Evolutionary conservation across 2,797 vertebrate species (phyloP), one percentile per base, ranked within the genome.

Genomic region (Hemitrygon akajei): DNA sequence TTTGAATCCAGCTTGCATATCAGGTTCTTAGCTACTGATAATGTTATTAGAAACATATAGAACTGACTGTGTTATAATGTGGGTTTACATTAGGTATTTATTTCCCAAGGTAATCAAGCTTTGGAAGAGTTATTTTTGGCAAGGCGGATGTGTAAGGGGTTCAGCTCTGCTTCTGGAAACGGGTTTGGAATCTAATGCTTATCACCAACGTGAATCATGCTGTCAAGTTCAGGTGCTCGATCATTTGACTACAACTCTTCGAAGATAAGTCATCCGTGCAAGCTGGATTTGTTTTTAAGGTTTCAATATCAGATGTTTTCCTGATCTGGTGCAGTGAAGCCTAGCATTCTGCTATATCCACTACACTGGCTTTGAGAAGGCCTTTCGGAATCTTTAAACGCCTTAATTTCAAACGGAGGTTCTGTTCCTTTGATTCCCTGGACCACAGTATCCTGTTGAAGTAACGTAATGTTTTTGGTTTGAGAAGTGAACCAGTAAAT

Each of bases 381-480:
- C 66, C 5, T 92, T 73, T 92, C 89, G 27, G 37, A 92, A 66
- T 47, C 69, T 92, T 37, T 92, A 66, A 93, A 93, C 47, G 25
- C 27, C 71, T 73, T 73, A 93, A 76, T 71, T 93, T 76, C 91
- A 27, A 93, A 37, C 71, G 75, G 91, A 93, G 91, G 91, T 69
- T 47, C 91, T 93, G 73, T 75, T 93, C 69, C 91, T 93, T 93
- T 93, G 91, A 93, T 93, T 75, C 71, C 47, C 69, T 93, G 56
- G 66, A 93, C 91, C 91, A n/a, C 91, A 93, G 91, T 11, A 93
- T 93, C 91, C 91, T 93, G 91, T 93, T 93, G 71, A 93, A 93
- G 75, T 93, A 93, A 71, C 47, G 40, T 56, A 76, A 93, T 93
- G 91, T 93, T 93, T 93, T 73, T n/a, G 91, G 91, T 93, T 93